Percentiles rank a stretch among this genome's conserved stretches.
phyloP scores from a whole-genome alignment of 2,797 vertebrate species.

The Leuciscus waleckii region DNA sequence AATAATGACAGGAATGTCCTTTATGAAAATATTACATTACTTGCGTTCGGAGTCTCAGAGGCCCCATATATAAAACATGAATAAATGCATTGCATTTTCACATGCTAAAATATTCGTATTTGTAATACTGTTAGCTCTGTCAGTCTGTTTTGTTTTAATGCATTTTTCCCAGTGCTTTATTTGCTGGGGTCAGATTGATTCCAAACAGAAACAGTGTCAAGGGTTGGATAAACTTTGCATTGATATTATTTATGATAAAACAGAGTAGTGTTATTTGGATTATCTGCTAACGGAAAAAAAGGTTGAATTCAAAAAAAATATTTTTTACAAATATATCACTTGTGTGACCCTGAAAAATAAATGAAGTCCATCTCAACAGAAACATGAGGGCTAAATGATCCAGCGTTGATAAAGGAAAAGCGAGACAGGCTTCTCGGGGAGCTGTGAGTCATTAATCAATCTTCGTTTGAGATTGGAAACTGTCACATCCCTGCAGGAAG shows the following conservation, averaged over 20 bases:
- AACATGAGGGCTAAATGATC: neutral
- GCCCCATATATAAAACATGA: no score
- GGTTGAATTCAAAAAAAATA: neutral
- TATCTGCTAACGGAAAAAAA: neutral
- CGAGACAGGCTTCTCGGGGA: slow-evolving; percentile 2
- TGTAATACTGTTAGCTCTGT: no score
- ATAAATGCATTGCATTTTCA: no score
- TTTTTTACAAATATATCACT: neutral
- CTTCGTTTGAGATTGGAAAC: slow-evolving; percentile 30
- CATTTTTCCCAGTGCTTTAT: no score
- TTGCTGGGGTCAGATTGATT: no score
- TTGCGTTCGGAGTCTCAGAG: neutral
- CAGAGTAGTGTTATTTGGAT: neutral
- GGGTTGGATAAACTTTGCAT: neutral
- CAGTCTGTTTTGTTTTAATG: no score
- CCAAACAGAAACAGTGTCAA: no score
- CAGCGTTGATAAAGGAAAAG: slow-evolving; percentile 14
- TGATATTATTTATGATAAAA: neutral
- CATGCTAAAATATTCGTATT: no score
- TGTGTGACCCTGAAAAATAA: neutral
- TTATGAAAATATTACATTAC: neutral
- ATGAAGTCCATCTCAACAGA: neutral
- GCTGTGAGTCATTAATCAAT: slow-evolving; percentile 46
- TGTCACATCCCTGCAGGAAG: slow-evolving; percentile 37
- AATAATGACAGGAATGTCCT: no score